Conservation (phyloP, 2,888 invertebrate genomes). For the Brenthis ino region DNA sequence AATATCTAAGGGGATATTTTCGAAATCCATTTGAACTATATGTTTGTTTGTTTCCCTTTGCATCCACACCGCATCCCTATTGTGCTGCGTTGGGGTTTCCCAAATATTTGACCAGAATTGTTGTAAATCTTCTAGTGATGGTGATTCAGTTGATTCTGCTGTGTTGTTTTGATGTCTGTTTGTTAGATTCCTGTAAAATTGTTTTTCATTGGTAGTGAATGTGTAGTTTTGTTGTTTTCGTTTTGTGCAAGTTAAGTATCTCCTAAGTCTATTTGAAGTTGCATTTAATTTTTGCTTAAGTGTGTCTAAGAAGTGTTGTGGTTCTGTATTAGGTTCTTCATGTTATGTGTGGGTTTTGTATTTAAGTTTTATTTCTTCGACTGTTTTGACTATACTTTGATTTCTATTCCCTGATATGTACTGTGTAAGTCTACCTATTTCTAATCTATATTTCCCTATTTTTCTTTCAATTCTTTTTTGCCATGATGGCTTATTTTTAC, state of each 20-base stretch:
- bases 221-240: slow-evolving; percentile 25
- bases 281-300: slow-evolving; percentile 25
- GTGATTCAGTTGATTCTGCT: slow-evolving; percentile 1
- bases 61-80: slow-evolving; percentile 28
- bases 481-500: slow-evolving; percentile 25
- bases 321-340: too few species aligned
- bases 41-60: background rate
- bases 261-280: slow-evolving; percentile 8
- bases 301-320: background rate
- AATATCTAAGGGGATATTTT: slow-evolving; percentile 27
- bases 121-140: slow-evolving; percentile 13
- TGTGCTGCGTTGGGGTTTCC: slow-evolving; percentile 30
- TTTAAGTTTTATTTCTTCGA: too few species aligned
- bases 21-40: slow-evolving; percentile 24
- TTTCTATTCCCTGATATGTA: background rate
- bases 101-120: slow-evolving; percentile 32
- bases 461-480: slow-evolving; percentile 27
- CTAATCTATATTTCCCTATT: slow-evolving; percentile 20
- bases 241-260: slow-evolving; percentile 26
- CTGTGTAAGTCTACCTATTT: slow-evolving; percentile 29
- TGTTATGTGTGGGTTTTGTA: too few species aligned
- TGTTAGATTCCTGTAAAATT: slow-evolving; percentile 22
- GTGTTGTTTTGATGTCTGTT: background rate
- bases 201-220: slow-evolving; percentile 27
- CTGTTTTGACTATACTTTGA: too few species aligned